Conservation (phyloP, 37 sponge, comb jelly and placozoan genomes). For the Bolinopsis microptera region DNA sequence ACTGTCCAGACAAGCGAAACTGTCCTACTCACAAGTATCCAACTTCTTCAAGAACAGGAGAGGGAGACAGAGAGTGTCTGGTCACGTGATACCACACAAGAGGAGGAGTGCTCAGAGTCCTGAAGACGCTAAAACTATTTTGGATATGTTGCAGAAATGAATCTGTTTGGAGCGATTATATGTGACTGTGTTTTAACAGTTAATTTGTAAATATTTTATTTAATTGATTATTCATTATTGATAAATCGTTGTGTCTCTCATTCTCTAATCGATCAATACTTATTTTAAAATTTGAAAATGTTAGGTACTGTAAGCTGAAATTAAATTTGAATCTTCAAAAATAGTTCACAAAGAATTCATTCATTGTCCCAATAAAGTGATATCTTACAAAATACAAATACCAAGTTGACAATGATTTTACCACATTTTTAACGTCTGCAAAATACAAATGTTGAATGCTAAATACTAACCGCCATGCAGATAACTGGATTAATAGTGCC, state of each 20-base stretch:
- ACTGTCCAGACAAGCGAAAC: neutral
- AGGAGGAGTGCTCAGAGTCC: neutral
- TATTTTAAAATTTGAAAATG: no score
- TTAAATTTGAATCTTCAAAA: no score
- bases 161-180: neutral
- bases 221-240: no score
- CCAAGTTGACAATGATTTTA: no score
- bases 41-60: slow-evolving; percentile 64
- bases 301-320: no score
- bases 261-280: no score
- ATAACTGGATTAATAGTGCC: neutral
- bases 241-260: no score
- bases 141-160: slow-evolving; percentile 25
- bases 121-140: slow-evolving; percentile 6
- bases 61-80: slow-evolving; percentile 31
- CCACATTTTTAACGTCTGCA: no score
- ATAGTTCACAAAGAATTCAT: no score
- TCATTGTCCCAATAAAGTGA: no score
- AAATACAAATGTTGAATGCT: no score
- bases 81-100: neutral
- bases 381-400: no score
- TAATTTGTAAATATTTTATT: neutral
- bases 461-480: neutral
- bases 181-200: slow-evolving; percentile 45
- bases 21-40: slow-evolving; percentile 48